phyloP scores from a whole-genome alignment of 2,113 vertebrate species.

The Indri indri region DNA sequence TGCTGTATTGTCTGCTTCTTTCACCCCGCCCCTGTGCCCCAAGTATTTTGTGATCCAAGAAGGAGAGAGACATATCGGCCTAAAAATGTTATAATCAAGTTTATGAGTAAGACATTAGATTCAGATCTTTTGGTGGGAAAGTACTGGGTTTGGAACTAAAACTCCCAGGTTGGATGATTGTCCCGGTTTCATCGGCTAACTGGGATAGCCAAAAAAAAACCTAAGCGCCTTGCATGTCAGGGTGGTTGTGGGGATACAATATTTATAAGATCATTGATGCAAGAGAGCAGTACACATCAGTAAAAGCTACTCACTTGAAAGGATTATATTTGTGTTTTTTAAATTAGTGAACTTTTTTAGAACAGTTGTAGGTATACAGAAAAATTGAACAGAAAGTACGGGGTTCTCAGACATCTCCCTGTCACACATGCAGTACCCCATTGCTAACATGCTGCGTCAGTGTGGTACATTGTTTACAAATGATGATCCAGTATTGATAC shows the following conservation, averaged over 20 bases:
- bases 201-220: too few relatives aligned
- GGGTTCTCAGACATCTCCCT: not conserved
- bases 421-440: accelerated
- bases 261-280: accelerated
- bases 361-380: not conserved
- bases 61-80: accelerated
- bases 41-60: not conserved
- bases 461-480: too few relatives aligned
- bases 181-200: not conserved
- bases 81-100: accelerated
- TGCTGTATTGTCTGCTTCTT: not conserved
- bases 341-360: not conserved
- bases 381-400: not conserved
- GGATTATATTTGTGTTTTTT: not conserved
- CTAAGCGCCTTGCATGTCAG: accelerated
- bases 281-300: accelerated
- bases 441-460: not conserved
- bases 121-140: not conserved
- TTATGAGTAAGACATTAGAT: accelerated
- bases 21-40: accelerated
- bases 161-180: too few relatives aligned
- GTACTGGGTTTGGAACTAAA: not conserved
- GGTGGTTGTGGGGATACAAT: not conserved
- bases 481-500: accelerated
- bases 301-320: not conserved